Percentiles rank a stretch among this genome's conserved stretches.
phyloP scores from a whole-genome alignment of 2,797 vertebrate genomes.

The Phaenicophaeus curvirostris region DNA sequence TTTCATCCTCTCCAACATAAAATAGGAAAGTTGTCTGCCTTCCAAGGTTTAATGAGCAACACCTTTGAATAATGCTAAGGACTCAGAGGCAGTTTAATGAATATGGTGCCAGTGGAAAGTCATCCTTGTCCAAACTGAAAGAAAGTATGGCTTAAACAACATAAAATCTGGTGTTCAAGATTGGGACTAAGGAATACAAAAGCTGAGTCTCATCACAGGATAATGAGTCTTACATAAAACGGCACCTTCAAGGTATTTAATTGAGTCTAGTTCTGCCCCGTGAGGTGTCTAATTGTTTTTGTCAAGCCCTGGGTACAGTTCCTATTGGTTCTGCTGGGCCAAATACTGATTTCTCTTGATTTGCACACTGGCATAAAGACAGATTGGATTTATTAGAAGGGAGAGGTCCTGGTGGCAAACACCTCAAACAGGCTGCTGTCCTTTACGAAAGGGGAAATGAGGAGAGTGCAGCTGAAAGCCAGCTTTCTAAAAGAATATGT shows the following conservation, averaged over 20 bases:
- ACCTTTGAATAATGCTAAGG: neutral
- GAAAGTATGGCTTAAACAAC: neutral
- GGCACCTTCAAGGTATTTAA: neutral
- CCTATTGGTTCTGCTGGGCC: neutral
- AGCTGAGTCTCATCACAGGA: neutral
- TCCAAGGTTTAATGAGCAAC: constrained; percentile 36
- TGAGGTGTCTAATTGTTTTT: neutral
- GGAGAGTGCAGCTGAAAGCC: neutral
- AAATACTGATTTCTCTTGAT: neutral
- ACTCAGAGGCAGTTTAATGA: neutral
- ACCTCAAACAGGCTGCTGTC: neutral
- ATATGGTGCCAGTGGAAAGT: neutral
- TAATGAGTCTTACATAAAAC: neutral
- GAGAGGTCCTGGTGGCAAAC: neutral
- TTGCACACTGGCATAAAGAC: neutral
- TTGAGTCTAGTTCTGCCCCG: neutral
- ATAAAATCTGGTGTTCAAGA: neutral
- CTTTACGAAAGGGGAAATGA: neutral
- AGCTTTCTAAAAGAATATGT: neutral
- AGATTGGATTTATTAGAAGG: neutral
- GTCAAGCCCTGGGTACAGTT: neutral
- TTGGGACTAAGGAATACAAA: neutral
- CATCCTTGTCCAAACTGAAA: neutral
- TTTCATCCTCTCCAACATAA: neutral
- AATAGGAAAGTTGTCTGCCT: constrained; percentile 19